These are phyloP conservation scores for Dasysyrphus tricinctus DNA, from an alignment of 2,888 invertebrate genomes.

Conservation along the genomic window DNA sequence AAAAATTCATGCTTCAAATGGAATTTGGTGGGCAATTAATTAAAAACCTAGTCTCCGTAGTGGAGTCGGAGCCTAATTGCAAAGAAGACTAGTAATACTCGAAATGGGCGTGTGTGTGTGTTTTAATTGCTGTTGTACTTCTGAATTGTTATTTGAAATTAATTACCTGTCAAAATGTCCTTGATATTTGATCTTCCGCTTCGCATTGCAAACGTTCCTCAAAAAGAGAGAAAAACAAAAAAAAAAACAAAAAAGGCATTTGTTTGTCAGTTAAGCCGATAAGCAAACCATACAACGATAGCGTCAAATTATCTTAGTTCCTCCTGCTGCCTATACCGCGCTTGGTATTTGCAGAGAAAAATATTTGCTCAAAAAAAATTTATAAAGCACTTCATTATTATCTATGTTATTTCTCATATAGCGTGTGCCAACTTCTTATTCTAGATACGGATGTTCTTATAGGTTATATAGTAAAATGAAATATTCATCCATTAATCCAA, in stretches of 20 bases:
- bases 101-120: slow-evolving; percentile 8
- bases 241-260: not conserved
- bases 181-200: slow-evolving; percentile 42
- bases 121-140: slow-evolving; percentile 15
- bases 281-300: not conserved
- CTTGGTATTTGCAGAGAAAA: not conserved
- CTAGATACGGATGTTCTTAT: slow-evolving; percentile 37
- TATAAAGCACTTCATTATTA: slow-evolving; percentile 24
- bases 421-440: not conserved
- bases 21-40: slow-evolving; percentile 66
- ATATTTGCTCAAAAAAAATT: slow-evolving; percentile 23
- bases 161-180: slow-evolving; percentile 68
- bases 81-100: not conserved
- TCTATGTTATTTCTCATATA: not conserved
- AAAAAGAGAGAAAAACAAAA: too few species aligned
- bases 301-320: not conserved
- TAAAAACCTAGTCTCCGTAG: slow-evolving; percentile 34
- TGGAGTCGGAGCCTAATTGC: slow-evolving; percentile 39
- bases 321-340: too few species aligned
- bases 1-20: slow-evolving; percentile 58
- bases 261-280: slow-evolving; percentile 6
- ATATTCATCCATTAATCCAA: slow-evolving; percentile 60
- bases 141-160: slow-evolving; percentile 47
- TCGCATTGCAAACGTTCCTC: not conserved
- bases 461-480: slow-evolving; percentile 16